Conservation (phyloP, 2,797 vertebrate genomes). For the Hypotaenidia okinawae region DNA sequence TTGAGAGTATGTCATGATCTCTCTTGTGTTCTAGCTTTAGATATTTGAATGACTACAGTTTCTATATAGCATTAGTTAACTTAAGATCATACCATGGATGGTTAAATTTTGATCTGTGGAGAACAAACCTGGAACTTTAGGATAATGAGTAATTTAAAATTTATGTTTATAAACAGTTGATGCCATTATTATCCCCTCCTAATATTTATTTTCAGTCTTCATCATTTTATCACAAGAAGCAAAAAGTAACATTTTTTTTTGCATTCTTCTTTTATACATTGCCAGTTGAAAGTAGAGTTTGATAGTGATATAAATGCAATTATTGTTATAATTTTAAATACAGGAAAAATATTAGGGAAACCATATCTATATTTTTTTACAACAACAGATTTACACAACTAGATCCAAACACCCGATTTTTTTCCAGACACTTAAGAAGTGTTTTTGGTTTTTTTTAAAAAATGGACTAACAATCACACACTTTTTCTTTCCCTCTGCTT, state of each 20-base stretch:
- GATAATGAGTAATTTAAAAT: neutral
- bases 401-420: neutral
- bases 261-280: neutral
- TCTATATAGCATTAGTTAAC: neutral
- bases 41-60: neutral
- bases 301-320: neutral
- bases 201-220: neutral
- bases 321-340: neutral
- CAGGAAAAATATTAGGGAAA: neutral
- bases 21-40: neutral
- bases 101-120: neutral
- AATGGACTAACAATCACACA: rapidly evolving
- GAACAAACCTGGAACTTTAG: neutral
- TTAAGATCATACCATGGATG: neutral
- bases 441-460: neutral
- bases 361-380: neutral
- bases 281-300: neutral
- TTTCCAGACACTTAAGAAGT: neutral
- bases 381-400: neutral
- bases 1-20: neutral
- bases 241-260: neutral
- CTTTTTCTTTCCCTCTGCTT: neutral
- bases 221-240: neutral
- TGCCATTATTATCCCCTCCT: neutral
- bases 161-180: neutral